phyloP scores from a whole-genome alignment of 2,113 vertebrate genomes.

The Scalopus aquaticus region DNA sequence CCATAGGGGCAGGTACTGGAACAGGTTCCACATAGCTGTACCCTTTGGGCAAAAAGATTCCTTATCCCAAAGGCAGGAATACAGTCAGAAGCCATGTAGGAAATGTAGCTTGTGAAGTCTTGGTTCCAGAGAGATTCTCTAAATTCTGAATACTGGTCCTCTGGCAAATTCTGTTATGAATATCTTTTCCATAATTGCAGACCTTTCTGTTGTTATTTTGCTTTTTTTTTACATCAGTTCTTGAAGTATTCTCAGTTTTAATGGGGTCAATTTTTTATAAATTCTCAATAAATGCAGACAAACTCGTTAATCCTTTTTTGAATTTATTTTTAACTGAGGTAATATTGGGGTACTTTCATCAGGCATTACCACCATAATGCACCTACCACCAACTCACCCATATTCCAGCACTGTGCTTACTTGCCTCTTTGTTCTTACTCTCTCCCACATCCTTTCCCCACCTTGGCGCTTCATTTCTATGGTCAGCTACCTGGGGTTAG shows the following conservation, averaged over 20 bases:
- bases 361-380: no score
- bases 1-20: not conserved
- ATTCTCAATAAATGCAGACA: not conserved
- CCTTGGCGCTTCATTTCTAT: no score
- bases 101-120: not conserved
- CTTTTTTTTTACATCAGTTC: not conserved
- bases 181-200: not conserved
- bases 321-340: no score
- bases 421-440: no score
- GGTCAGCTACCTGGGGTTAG: no score
- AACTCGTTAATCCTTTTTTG: not conserved
- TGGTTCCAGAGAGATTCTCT: not conserved
- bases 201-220: not conserved
- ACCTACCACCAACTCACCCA: no score
- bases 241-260: not conserved
- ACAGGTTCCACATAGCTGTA: not conserved
- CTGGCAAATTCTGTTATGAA: not conserved
- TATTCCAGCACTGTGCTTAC: no score
- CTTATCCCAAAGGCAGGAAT: not conserved
- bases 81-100: not conserved
- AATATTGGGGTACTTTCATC: no score
- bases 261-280: not conserved
- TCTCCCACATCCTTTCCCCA: no score
- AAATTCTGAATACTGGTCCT: not conserved
- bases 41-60: not conserved